Percentiles rank a stretch among this genome's conserved stretches.
Evolutionary conservation across 2,113 vertebrate genomes (phyloP).

Genomic region (Osmerus eperlanus): DNA sequence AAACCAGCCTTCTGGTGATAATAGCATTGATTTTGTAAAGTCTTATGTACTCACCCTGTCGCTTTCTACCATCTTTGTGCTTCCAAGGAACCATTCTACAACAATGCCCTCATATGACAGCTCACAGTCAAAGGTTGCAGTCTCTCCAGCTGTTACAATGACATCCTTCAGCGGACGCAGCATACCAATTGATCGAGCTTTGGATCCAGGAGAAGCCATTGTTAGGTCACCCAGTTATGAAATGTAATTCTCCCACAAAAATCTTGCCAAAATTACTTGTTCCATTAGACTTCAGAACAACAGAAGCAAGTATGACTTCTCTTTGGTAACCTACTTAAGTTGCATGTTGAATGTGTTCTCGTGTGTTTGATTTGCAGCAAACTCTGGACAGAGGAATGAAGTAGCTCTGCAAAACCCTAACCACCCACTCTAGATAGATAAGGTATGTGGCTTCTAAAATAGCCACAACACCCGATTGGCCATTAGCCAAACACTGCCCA

Average conservation of each 20-base stretch:
- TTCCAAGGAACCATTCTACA: slow-evolving; percentile 90
- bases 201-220: slow-evolving; percentile 65
- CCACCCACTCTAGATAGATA: slow-evolving; percentile 81
- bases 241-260: slow-evolving; percentile 25
- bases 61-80: slow-evolving; percentile 83
- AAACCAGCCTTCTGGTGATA: background rate
- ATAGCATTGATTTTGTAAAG: slow-evolving; percentile 1
- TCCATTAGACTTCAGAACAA: slow-evolving; percentile 51
- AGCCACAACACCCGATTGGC: slow-evolving; percentile 75
- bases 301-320: slow-evolving; percentile 6
- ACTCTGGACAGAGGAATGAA: slow-evolving; percentile 60
- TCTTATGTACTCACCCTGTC: slow-evolving; percentile 80
- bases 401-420: slow-evolving; percentile 67
- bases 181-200: slow-evolving; percentile 88
- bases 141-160: slow-evolving; percentile 91
- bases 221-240: slow-evolving; percentile 60
- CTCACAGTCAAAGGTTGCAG: slow-evolving; percentile 93
- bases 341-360: slow-evolving; percentile 62
- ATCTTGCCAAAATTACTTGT: slow-evolving; percentile 53
- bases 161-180: slow-evolving; percentile 89
- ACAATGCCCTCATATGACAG: slow-evolving; percentile 92
- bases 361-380: slow-evolving; percentile 74
- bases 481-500: slow-evolving; percentile 47
- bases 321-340: slow-evolving; percentile 48
- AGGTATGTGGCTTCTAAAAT: slow-evolving; percentile 79